Evolutionary conservation across 2,888 invertebrate genomes (phyloP), one percentile per base, ranked within the genome.

Genomic region (Deroplatys truncata): DNA sequence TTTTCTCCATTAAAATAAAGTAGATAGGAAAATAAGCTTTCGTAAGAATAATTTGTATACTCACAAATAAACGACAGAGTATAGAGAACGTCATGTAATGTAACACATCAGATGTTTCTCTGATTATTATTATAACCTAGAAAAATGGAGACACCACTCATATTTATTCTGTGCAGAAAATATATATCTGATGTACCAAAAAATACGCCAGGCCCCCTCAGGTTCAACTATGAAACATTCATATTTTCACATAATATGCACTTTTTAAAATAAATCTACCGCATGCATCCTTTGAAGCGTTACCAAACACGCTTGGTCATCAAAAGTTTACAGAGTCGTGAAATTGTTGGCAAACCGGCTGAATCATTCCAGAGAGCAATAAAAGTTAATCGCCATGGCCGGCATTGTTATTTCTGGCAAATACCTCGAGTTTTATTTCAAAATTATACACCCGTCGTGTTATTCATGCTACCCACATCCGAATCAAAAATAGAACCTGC

Each of bases 401-500:
- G 83, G 87, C 82, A 87, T 87, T 87, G 87, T 87, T 87, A 83
- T 87, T 43, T 87, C 83, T 87, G 87, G 87, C 87, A 87, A 87
- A 87, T 87, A 83, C 82, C 87, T 82, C 87, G 28, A 86, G 31
- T 83, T 87, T 82, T 87, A 87, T 87, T 87, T 83, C 87, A 82
- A 87, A 87, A 87, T 87, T 87, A 87, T 72, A 72, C 56, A 72
- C 56, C 56, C 56, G 25, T 72, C 82, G 43, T 87, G 87, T 87
- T 87, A 72, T 87, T 87, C 83, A 35, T 87, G 83, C 87, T 35
- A n/a, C 83, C 83, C 87, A 87, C 83, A 87, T 87, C 82, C 82
- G 49, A 87, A 0, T 83, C 56, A 82, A n/a, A 35, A 83, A n/a
- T 72, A 83, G 25, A 28, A 72, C 56, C 25, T 25, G 56, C 56